phyloP scores from a whole-genome alignment of 2,113 vertebrate genomes.

The Madoqua kirkii region DNA sequence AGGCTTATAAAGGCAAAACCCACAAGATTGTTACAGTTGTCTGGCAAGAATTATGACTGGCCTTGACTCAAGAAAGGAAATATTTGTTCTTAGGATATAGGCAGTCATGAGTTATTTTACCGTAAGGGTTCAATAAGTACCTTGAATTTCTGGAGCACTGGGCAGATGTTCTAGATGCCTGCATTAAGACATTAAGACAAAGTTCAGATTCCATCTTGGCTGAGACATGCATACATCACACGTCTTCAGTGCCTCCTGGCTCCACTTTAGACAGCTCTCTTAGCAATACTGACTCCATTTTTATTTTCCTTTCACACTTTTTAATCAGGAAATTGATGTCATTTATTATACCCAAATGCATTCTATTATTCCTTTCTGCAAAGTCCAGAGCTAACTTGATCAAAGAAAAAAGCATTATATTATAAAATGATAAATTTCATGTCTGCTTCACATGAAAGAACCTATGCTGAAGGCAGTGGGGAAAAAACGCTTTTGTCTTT shows the following conservation, averaged over 20 bases:
- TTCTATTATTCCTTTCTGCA: background rate
- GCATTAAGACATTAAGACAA: background rate
- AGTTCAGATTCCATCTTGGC: background rate
- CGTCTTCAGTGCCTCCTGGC: background rate
- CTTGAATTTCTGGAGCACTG: background rate
- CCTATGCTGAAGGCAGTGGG: background rate
- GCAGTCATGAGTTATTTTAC: background rate
- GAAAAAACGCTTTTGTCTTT: background rate
- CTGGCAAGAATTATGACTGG: background rate
- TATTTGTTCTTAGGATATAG: background rate
- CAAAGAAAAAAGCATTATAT: background rate
- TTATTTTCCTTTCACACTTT: background rate
- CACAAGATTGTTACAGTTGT: background rate
- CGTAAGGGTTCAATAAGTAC: background rate
- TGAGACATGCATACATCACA: background rate
- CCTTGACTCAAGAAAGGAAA: background rate
- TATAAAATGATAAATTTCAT: conserved; percentile 12
- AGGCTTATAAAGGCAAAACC: background rate
- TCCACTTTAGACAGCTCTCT: background rate
- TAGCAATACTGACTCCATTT: background rate
- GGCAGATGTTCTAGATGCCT: background rate
- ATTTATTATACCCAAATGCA: background rate
- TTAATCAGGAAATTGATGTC: background rate
- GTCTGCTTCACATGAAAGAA: background rate
- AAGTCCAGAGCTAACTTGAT: background rate